Base-by-base conservation (phyloP, 2,113 vertebrate genomes). In the Callorhinus ursinus region DNA sequence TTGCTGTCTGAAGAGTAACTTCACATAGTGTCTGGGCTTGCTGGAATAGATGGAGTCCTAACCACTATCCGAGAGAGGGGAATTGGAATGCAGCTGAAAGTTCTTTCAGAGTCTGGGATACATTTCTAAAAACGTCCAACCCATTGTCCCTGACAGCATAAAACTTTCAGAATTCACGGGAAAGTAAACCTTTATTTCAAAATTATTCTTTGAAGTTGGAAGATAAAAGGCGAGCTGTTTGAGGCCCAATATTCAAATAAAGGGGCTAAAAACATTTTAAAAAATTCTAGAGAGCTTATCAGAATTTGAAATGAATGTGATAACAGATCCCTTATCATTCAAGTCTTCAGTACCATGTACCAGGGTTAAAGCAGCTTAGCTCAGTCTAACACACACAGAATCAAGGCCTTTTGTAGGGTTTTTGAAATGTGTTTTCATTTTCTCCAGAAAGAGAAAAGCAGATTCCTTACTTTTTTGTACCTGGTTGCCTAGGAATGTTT, bases 141-240 rank as follows among this genome's bases (percentile, higher is more conserved):
- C 51, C 74, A 90, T 88, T 95, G 92, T 96, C 63, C 51, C 55
- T 39, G 63, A 71, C 22, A 51, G 53, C 67, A 49, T 85, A 72
- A 89, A 97, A 90, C 74, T 95, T 90, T 82, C 51, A 82, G 92
- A 96, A 90, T 94, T 90, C 28, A 46, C 55, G 46, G 88, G 42
- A 95, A 96, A 94, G 84, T 92, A 96, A 85, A 96, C 84, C 76
- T 96, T 92, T 76, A 92, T 94, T 96, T 97, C 96, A 96, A 61
- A 96, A 97, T 95, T 92, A 87, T 65, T 67, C 94, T 98, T 97
- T 98, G 97, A 97, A 97, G 94, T 95, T 59, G 1, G 21, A 92
- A 97, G 96, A 98, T 98, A 96, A 98, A 98, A 98, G 93, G 84
- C 96, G 77, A 84, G 84, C 83, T 81, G 57, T 95, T 67, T 96